Percentiles rank a stretch among this genome's conserved stretches.
phyloP scores from a whole-genome alignment of 2,888 invertebrate species.

The Mythimna vitellina region DNA sequence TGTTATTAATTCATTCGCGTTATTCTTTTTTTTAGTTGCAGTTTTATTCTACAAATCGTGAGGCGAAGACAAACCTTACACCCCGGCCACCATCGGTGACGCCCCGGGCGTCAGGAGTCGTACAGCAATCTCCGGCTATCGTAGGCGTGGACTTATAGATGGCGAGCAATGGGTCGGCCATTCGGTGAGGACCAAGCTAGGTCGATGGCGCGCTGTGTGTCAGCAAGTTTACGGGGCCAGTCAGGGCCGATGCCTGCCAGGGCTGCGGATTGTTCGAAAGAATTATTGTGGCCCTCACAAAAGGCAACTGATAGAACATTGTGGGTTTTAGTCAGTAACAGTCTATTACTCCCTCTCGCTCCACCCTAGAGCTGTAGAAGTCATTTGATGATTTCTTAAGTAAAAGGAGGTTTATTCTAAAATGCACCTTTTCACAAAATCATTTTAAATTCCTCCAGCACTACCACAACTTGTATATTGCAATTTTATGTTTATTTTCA shows the following conservation, averaged over 20 bases:
- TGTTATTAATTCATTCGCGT: neutral
- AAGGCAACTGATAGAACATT: neutral
- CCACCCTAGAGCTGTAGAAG: neutral
- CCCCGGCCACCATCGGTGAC: neutral
- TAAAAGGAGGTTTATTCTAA: neutral
- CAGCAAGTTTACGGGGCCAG: neutral
- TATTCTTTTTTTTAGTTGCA: neutral
- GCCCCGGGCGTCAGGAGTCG: neutral
- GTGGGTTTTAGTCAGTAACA: neutral
- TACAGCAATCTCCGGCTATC: too few species aligned
- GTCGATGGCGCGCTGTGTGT: neutral
- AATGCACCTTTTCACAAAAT: neutral
- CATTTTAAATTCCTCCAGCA: neutral
- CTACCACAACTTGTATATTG: neutral
- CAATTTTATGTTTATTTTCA: neutral
- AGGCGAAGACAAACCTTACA: neutral
- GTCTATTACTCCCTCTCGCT: neutral
- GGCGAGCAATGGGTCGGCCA: neutral
- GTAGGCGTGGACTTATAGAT: neutral
- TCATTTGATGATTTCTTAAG: neutral
- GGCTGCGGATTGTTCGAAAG: neutral
- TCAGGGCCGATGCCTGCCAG: neutral
- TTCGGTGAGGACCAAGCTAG: neutral
- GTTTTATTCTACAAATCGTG: too few species aligned
- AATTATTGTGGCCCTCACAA: neutral